Evolutionary conservation across 1,140 invertebrate genomes (phyloP), one percentile per base, ranked within the genome.

Genomic region (Hypothenemus hampei): DNA sequence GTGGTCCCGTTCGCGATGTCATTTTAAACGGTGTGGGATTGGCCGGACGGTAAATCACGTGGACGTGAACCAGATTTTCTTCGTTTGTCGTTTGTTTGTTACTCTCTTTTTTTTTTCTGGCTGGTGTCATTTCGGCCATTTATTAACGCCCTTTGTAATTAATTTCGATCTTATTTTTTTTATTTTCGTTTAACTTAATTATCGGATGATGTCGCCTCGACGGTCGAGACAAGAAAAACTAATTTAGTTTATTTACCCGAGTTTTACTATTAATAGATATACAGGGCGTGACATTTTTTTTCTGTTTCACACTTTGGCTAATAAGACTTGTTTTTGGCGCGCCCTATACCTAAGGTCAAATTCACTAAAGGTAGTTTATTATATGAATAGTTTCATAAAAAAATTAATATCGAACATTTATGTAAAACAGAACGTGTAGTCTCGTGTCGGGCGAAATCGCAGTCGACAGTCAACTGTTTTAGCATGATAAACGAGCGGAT

Each of bases 31-130:
- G 41, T 40, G 52, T 54, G 52, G 52, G 52, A 54, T 54, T 54
- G 52, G 52, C 52, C 44, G 15, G 11, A 46, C 52, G 41, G 52
- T 54, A 54, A 54, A 54, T 54, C 52, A 54, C 41, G 52, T 45
- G 52, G 52, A 45, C 41, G 52, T 54, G 52, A 40, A 54, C 52
- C 52, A 46, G 52, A 54, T 54, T 54, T 54, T 54, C 41, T 54
- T 35, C 55, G 13, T 45, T 57, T 57, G 31, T n/a, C n/a, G n/a
- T n/a, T n/a, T n/a, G n/a, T n/a, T n/a, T n/a, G n/a, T n/a, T n/a
- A n/a, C n/a, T n/a, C n/a, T n/a, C n/a, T n/a, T n/a, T n/a, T 45
- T 52, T 57, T 51, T 51, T 51, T 4, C 22, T 31, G 52, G 15
- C 29, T 11, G n/a, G 36, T 44, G 50, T 45, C 52, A 46, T 54